These are phyloP conservation scores for Catagonus wagneri DNA, from an alignment of 2,113 vertebrate species.

Conservation along the genomic window DNA sequence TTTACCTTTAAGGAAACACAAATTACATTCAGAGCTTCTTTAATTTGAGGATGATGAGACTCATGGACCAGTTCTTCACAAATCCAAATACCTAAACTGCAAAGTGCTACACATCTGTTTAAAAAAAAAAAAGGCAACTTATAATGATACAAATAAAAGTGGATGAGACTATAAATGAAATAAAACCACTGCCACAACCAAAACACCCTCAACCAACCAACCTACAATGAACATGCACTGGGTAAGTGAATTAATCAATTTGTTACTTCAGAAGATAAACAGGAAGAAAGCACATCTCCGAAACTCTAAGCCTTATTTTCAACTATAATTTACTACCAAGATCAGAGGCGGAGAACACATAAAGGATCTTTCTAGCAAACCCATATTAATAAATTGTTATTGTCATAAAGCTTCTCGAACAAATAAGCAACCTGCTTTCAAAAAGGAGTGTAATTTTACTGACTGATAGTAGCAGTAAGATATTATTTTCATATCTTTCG, in stretches of 20 bases:
- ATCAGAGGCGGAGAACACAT: not conserved
- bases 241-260: not conserved
- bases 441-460: conserved; percentile 38
- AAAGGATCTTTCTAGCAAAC: conserved; percentile 18
- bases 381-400: not conserved
- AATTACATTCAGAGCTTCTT: conserved; percentile 98
- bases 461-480: conserved; percentile 32
- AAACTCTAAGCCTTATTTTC: conserved; percentile 27
- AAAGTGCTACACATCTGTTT: conserved; percentile 97
- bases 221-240: conserved; percentile 10
- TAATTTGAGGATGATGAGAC: conserved; percentile 97
- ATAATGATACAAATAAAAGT: conserved; percentile 56
- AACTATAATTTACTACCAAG: not conserved
- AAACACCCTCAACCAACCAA: not conserved
- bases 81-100: conserved; percentile 98
- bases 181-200: not conserved
- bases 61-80: conserved; percentile 96
- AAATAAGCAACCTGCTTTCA: conserved; percentile 50
- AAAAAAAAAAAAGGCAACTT: conserved; percentile 73
- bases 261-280: conserved; percentile 18
- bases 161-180: conserved; percentile 15
- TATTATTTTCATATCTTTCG: conserved; percentile 45
- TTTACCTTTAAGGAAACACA: conserved; percentile 98
- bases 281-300: not conserved
- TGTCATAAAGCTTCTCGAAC: not conserved